Base-by-base conservation (phyloP, 2,113 vertebrate genomes). In the Dipodomys merriami region DNA sequence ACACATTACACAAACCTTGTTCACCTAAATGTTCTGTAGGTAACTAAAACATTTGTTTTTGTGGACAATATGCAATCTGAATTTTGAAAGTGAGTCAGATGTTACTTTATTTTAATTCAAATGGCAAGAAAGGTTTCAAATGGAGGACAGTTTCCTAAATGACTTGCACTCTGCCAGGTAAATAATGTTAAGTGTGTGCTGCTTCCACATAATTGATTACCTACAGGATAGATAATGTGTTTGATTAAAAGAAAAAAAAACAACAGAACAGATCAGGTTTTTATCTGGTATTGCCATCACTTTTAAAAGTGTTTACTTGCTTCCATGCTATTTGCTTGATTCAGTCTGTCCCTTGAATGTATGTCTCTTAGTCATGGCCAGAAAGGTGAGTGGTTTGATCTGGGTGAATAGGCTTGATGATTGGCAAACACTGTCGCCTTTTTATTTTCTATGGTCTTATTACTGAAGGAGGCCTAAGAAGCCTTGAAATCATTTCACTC, bases 351-450 rank as follows among this genome's bases (percentile, higher is more conserved):
- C 82, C 93, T 39, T 88, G 9, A 57, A 57, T 57, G 53, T 0
- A 1, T 27, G 44, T 92, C 82, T 86, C 77, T 94, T 6, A 69
- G 77, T 92, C 72, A 25, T 91, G 74, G 68, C 91, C 88, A 93
- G 64, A 85, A 44, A 57, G 65, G 74, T 22, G 88, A 73, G 83
- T 94, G 86, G 90, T 88, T 97, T 87, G 92, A 86, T 96, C 84
- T 89, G 92, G 96, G 7, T 96, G 95, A 97, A 93, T 92, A 94
- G 96, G 88, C 35, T 49, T 91, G 77, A 86, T 87, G 77, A 92
- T 85, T 95, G 91, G 62, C 94, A 95, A 97, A 96, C 69, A 82
- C 27, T 94, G 74, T 91, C 33, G 30, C 83, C 67, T 39, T 81
- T 94, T 95, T 96, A 46, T 93, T 87, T 96, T 95, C 68, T 86